These are phyloP conservation scores for Brachyrhaphis roseni DNA, from an alignment of 2,797 vertebrate species.

Conservation along the genomic window DNA sequence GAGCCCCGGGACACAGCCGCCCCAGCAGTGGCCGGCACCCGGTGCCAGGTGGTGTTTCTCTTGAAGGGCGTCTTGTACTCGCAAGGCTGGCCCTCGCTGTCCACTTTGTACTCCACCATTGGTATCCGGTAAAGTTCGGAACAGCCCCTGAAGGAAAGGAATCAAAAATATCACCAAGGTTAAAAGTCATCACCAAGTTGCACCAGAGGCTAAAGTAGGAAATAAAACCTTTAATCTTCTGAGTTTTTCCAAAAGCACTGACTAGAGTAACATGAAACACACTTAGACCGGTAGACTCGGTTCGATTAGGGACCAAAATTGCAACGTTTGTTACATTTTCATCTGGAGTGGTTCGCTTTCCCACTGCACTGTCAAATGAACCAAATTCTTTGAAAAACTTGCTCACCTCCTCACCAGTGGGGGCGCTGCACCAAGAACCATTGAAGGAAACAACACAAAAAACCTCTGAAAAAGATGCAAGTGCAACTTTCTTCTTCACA, in stretches of 20 bases:
- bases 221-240: neutral
- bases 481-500: no score
- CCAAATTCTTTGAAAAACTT: no score
- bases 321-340: no score
- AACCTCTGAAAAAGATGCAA: no score
- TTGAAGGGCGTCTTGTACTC: conserved; percentile 99
- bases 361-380: no score
- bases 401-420: no score
- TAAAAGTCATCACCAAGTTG: neutral
- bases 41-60: conserved; percentile 97
- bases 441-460: no score
- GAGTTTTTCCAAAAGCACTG: neutral
- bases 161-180: neutral
- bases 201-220: neutral
- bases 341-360: no score
- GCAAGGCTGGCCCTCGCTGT: conserved; percentile 95
- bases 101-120: conserved; percentile 98
- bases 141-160: conserved; percentile 85
- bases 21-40: conserved; percentile 87
- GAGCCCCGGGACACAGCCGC: conserved; percentile 88
- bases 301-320: no score
- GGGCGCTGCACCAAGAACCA: no score
- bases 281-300: neutral
- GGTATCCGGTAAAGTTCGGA: conserved; percentile 97
- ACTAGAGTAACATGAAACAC: neutral